A percentile compares a stretch with the other conserved stretches of the same genome.
phyloP scores from a whole-genome alignment of 2,113 vertebrate species.

The Corythornis cristatus region DNA sequence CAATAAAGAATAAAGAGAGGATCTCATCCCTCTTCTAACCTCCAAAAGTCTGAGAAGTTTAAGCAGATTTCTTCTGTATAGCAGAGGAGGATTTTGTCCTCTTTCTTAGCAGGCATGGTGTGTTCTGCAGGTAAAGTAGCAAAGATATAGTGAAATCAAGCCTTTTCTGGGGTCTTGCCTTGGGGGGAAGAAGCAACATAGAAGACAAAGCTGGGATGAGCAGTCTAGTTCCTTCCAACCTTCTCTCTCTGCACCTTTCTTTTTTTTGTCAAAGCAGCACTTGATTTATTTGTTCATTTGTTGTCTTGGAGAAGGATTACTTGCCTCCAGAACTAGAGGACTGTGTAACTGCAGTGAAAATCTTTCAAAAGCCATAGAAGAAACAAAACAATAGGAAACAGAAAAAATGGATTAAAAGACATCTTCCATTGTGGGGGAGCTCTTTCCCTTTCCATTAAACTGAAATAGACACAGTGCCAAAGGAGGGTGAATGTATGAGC shows the following conservation, averaged over 20 bases:
- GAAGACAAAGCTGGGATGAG: not conserved
- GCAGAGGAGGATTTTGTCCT: not conserved
- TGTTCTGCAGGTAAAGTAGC: not conserved
- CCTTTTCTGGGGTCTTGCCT: not conserved
- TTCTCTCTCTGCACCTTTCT: not conserved
- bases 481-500: not conserved
- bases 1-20: not conserved
- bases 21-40: not conserved
- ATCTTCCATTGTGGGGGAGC: not conserved
- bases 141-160: not conserved
- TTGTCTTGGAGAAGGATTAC: not conserved
- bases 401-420: not conserved
- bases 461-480: not conserved
- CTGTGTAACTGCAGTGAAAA: not conserved
- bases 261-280: not conserved
- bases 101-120: not conserved
- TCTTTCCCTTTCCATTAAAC: not conserved
- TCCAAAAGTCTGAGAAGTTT: not conserved
- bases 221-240: not conserved
- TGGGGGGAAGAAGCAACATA: not conserved
- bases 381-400: not conserved
- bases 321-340: conserved; percentile 14
- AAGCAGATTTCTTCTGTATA: not conserved
- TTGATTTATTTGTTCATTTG: not conserved
- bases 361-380: conserved; percentile 5